Evolutionary conservation across 2,113 vertebrate species (phyloP).

Genomic region (Vombatus ursinus): DNA sequence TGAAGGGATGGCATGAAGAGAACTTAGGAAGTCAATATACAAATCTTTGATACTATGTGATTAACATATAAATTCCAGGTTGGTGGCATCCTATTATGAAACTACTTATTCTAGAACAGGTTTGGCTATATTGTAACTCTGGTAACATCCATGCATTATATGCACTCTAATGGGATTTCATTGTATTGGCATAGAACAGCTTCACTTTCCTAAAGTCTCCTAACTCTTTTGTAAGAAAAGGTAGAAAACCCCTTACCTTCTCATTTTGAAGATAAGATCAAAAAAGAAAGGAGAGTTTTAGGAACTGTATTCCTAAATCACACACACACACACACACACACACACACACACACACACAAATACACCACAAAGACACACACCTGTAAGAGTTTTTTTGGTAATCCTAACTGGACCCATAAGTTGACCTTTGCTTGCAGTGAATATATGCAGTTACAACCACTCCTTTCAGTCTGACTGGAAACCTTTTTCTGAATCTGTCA

Average conservation of each 20-base stretch:
- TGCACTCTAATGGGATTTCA: not conserved
- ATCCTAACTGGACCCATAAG: not conserved
- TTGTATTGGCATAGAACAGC: not conserved
- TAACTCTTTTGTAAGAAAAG: not conserved
- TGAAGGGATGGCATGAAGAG: not conserved
- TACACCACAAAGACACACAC: too few relatives aligned
- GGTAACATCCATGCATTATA: not conserved
- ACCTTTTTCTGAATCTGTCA: not conserved
- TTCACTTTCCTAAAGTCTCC: not conserved
- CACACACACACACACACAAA: too few relatives aligned
- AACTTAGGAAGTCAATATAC: not conserved
- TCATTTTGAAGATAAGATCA: not conserved
- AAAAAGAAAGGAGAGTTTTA: not conserved
- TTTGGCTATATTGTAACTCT: not conserved
- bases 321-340: not conserved
- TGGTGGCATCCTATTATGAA: not conserved
- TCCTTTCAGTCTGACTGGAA: not conserved
- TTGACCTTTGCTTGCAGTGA: not conserved
- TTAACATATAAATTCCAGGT: not conserved
- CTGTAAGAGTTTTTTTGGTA: not conserved
- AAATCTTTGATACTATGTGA: not conserved
- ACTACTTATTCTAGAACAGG: not conserved
- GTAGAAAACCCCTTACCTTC: not conserved
- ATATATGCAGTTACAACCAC: not conserved
- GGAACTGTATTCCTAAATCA: not conserved